A percentile compares a stretch with the other conserved stretches of the same genome.
These are phyloP conservation scores for Eclectus roratus DNA, from an alignment of 2,113 vertebrate genomes.

Conservation along the genomic window DNA sequence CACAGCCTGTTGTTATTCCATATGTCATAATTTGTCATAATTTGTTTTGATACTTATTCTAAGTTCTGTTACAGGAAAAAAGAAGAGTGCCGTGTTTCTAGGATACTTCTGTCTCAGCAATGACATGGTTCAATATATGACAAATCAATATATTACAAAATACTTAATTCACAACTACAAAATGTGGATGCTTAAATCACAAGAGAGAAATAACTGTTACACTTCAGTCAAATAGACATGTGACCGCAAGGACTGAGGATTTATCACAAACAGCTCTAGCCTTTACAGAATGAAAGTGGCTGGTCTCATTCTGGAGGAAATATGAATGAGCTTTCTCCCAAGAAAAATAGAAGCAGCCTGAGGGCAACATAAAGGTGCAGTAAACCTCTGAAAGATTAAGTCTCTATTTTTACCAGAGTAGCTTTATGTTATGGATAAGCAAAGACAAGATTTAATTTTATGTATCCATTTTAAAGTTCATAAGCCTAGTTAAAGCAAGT, in stretches of 20 bases:
- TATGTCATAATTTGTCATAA: background rate
- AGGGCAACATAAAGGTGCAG: slow-evolving; percentile 23
- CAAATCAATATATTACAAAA: background rate
- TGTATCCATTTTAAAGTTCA: background rate
- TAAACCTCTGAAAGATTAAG: slow-evolving; percentile 22
- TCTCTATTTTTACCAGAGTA: background rate
- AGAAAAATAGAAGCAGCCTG: background rate
- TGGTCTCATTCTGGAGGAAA: background rate
- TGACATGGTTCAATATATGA: background rate
- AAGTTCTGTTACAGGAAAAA: background rate
- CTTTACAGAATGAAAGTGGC: background rate
- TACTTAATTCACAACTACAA: background rate
- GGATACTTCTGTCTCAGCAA: background rate
- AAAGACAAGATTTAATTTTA: slow-evolving; percentile 40
- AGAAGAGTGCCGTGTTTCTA: background rate
- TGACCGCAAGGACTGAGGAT: background rate
- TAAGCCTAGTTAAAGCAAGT: background rate
- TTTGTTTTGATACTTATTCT: background rate
- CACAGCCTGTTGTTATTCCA: slow-evolving; percentile 3
- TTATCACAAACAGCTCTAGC: background rate
- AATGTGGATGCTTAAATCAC: background rate
- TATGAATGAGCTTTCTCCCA: slow-evolving; percentile 3
- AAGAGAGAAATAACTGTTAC: background rate
- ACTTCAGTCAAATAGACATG: background rate
- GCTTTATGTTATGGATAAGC: slow-evolving; percentile 27